A percentile compares a stretch with the other conserved stretches of the same genome.
phyloP scores from a whole-genome alignment of 2,113 vertebrate genomes.

The Grammomys surdaster region DNA sequence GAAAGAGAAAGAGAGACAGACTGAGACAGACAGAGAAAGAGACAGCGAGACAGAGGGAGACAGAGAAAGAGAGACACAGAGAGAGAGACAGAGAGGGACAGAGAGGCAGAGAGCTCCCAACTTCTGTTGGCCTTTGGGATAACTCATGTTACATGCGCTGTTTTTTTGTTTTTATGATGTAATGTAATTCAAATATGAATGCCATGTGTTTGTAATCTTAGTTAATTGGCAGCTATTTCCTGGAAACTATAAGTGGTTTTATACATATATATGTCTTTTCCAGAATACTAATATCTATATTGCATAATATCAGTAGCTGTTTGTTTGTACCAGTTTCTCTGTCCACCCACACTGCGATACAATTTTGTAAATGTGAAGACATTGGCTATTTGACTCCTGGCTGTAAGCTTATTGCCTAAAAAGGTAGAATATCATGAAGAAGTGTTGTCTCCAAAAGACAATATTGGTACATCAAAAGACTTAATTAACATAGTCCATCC shows the following conservation, averaged over 20 bases:
- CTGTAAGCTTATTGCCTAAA: neutral
- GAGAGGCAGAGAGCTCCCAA: too few species aligned
- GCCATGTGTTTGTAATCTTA: neutral
- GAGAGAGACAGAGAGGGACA: neutral
- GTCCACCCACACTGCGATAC: neutral
- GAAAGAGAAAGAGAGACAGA: too few species aligned
- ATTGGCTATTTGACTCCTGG: neutral
- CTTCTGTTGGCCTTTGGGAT: neutral
- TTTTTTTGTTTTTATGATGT: neutral
- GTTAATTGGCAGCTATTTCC: neutral
- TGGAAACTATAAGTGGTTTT: neutral
- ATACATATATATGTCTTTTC: neutral
- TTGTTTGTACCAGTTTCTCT: neutral
- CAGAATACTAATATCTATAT: neutral
- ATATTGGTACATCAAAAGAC: neutral
- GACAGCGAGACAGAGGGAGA: neutral
- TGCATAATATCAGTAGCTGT: neutral
- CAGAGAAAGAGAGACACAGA: too few species aligned
- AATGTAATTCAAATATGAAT: neutral
- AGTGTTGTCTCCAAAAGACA: constrained; percentile 7
- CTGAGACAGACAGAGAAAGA: neutral
- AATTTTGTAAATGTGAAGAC: neutral
- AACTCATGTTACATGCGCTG: too few species aligned
- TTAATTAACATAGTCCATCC: neutral
- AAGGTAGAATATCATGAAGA: neutral